These are phyloP conservation scores for Periplaneta americana DNA, from an alignment of 1,140 invertebrate species.

Conservation along the genomic window DNA sequence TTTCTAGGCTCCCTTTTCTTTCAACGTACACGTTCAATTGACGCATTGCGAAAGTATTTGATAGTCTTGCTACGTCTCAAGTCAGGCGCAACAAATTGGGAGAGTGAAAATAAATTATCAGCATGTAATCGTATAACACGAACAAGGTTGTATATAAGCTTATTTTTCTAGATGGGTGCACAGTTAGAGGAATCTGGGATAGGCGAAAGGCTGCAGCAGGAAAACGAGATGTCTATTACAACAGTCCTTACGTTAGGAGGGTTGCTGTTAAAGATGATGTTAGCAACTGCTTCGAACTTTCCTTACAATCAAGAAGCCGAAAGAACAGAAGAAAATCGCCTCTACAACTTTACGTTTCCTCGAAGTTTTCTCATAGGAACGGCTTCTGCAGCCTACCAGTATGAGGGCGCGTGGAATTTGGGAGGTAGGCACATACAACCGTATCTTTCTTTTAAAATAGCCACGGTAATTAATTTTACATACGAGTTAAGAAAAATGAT, in stretches of 20 bases:
- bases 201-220: neutral
- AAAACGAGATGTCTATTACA: neutral
- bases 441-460: neutral
- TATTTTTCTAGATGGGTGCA: neutral
- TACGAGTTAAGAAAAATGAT: too few species aligned
- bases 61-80: too few species aligned
- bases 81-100: neutral
- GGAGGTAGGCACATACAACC: neutral
- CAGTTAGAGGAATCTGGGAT: neutral
- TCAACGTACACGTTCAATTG: too few species aligned
- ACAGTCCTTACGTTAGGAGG: neutral
- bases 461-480: too few species aligned
- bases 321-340: neutral
- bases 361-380: conserved; percentile 35
- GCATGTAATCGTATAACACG: neutral
- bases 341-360: neutral
- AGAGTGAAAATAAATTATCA: neutral
- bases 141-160: neutral
- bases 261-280: neutral
- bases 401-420: neutral
- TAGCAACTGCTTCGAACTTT: neutral
- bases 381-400: neutral
- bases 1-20: too few species aligned
- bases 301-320: neutral
- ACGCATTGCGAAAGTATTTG: too few species aligned